These are phyloP conservation scores for Adelosebastes latens DNA, from an alignment of 2,797 vertebrate genomes.

Conservation along the genomic window DNA sequence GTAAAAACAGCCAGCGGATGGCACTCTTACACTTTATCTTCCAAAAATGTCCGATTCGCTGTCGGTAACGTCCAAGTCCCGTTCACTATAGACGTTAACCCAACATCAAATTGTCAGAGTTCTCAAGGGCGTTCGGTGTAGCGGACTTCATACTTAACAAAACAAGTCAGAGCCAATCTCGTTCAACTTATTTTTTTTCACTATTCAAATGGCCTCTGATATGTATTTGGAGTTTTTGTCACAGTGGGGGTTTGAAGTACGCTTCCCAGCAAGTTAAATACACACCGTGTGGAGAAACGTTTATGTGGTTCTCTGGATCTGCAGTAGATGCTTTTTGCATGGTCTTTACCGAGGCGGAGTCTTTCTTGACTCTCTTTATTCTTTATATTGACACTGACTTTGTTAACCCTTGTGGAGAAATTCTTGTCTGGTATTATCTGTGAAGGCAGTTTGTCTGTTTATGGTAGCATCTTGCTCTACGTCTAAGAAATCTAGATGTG, in stretches of 20 bases:
- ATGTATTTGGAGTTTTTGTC: not conserved
- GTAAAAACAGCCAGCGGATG: too few species aligned
- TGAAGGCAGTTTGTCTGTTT: not conserved
- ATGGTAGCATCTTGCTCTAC: not conserved
- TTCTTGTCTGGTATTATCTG: not conserved
- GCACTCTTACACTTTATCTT: too few species aligned
- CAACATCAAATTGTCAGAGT: rapidly evolving
- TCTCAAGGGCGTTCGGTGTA: not conserved
- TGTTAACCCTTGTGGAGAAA: not conserved
- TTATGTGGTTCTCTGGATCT: not conserved
- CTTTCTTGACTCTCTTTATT: conserved; percentile 4
- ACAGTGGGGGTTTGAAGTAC: not conserved
- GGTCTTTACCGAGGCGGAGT: not conserved
- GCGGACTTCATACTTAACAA: not conserved
- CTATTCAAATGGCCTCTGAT: not conserved
- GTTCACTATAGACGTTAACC: too few species aligned
- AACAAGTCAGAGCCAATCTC: not conserved
- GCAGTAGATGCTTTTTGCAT: not conserved
- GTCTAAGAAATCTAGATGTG: not conserved
- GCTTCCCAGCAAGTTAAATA: not conserved
- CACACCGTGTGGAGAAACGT: not conserved
- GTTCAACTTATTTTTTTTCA: not conserved
- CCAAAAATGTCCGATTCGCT: too few species aligned
- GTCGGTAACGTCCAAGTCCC: rapidly evolving
- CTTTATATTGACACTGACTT: not conserved